Conservation (phyloP, 2,113 vertebrate species). For the Zosterops lateralis region DNA sequence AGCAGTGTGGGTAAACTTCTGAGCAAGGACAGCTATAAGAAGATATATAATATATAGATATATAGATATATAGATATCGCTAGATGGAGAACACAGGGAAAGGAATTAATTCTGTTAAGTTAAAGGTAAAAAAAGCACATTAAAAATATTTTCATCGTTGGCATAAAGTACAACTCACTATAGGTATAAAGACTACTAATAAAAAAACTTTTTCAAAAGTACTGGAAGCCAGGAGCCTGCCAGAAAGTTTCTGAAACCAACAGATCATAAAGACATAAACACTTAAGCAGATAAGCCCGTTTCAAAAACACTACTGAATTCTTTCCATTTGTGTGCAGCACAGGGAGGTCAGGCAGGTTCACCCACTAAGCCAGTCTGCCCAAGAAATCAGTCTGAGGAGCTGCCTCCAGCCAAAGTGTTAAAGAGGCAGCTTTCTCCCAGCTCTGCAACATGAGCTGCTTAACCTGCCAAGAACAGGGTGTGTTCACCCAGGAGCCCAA, state of each 20-base stretch:
- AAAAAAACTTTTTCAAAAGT: background rate
- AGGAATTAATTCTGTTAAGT: background rate
- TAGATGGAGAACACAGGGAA: background rate
- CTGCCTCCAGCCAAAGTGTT: background rate
- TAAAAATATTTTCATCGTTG: background rate
- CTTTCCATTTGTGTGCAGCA: slow-evolving; percentile 25
- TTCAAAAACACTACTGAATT: slow-evolving; percentile 11
- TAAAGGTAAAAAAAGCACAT: background rate
- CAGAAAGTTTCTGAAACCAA: slow-evolving; percentile 1
- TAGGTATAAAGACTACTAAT: background rate
- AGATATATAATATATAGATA: background rate
- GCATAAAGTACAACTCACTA: background rate
- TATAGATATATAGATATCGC: background rate
- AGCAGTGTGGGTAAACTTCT: background rate
- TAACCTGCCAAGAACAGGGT: background rate
- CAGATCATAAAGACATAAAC: slow-evolving; percentile 3
- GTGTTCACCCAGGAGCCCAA: background rate
- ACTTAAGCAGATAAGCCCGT: background rate
- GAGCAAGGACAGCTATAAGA: background rate
- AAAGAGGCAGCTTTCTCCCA: background rate
- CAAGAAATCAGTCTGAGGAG: accelerated
- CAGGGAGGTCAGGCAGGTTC: slow-evolving; percentile 11
- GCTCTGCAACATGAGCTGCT: background rate
- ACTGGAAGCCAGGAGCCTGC: background rate
- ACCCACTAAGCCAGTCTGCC: background rate